phyloP scores from a whole-genome alignment of 2,113 vertebrate genomes.

The Martes martes region DNA sequence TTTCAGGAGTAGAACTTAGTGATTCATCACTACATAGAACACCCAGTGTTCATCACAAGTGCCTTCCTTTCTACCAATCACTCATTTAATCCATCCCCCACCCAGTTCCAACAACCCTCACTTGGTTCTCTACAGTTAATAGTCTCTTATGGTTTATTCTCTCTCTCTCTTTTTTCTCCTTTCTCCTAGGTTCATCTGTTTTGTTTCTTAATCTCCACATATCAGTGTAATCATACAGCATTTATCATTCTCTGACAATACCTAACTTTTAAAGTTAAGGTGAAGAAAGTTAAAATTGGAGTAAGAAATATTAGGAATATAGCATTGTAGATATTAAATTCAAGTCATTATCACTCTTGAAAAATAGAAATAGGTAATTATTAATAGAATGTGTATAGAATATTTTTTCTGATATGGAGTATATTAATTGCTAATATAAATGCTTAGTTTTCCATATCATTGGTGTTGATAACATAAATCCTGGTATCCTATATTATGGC shows the following conservation, averaged over 20 bases:
- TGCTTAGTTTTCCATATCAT: background rate
- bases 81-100: background rate
- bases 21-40: no score
- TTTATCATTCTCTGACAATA: background rate
- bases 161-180: background rate
- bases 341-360: background rate
- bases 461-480: background rate
- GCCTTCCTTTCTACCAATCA: background rate
- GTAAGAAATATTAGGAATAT: background rate
- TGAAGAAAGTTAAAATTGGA: background rate
- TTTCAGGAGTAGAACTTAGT: no score
- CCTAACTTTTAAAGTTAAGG: background rate
- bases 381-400: background rate
- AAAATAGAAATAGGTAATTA: background rate
- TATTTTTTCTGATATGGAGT: background rate
- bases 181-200: background rate
- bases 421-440: background rate
- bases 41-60: background rate
- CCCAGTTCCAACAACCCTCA: background rate
- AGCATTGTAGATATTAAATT: background rate
- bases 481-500: background rate
- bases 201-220: background rate
- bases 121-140: background rate
- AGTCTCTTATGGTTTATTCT: background rate
- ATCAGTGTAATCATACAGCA: background rate